A percentile compares a stretch with the other conserved stretches of the same genome.
phyloP scores from a whole-genome alignment of 2,888 invertebrate species.

The Tupiocoris notatus region DNA sequence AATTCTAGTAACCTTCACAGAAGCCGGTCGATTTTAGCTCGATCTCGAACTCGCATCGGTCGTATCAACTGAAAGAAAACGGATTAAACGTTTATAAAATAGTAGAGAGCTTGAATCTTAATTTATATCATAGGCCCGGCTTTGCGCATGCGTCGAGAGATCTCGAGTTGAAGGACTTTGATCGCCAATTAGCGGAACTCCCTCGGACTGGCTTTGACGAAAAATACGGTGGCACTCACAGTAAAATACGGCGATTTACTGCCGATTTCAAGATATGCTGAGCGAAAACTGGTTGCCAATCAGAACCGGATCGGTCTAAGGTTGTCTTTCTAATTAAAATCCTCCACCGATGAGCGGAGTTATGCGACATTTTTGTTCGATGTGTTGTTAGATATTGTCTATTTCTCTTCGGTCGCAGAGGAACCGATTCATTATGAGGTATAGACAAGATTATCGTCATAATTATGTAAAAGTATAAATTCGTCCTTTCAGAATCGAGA shows the following conservation, averaged over 20 bases:
- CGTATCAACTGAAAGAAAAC: background rate
- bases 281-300: background rate
- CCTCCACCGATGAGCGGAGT: background rate
- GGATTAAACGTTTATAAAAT: conserved; percentile 14
- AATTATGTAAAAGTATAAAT: too few species aligned
- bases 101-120: conserved; percentile 6
- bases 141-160: background rate
- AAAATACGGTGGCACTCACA: conserved; percentile 18
- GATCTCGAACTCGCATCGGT: background rate
- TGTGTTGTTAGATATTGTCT: background rate
- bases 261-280: conserved; percentile 2
- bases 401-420: background rate
- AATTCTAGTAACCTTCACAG: too few species aligned
- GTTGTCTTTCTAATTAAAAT: background rate
- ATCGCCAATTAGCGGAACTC: conserved; percentile 20
- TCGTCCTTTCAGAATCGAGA: too few species aligned
- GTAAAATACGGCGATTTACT: conserved; percentile 24
- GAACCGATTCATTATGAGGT: background rate
- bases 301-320: background rate
- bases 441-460: too few species aligned
- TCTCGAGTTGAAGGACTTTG: conserved; percentile 4
- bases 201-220: background rate
- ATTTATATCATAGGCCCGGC: conserved; percentile 22
- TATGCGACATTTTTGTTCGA: background rate
- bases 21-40: too few species aligned